These are phyloP conservation scores for Caracal caracal DNA, from an alignment of 2,113 vertebrate species.

Conservation along the genomic window DNA sequence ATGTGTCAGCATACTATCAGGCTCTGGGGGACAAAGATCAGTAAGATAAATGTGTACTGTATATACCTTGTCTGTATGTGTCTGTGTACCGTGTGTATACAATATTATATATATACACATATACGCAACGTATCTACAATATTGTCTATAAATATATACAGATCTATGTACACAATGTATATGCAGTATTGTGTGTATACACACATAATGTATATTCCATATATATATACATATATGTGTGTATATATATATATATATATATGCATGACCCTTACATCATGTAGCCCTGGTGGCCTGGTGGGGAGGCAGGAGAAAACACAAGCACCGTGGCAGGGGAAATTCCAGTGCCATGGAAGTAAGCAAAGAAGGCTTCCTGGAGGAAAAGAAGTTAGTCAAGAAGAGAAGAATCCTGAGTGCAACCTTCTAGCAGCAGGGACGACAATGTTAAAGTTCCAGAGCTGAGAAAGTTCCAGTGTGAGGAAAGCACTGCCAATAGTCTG, in stretches of 20 bases:
- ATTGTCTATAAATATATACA: not conserved
- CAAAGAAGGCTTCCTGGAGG: not conserved
- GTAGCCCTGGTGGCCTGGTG: accelerated
- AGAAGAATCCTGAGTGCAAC: not conserved
- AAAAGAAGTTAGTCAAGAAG: not conserved
- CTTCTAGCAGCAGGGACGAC: no score
- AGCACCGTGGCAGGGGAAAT: not conserved
- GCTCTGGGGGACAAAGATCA: not conserved
- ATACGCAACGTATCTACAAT: not conserved
- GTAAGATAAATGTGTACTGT: accelerated
- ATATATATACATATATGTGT: no score
- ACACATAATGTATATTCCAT: not conserved
- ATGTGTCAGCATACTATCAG: accelerated
- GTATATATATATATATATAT: not conserved
- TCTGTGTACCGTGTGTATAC: not conserved
- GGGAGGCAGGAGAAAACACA: not conserved
- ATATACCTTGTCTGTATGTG: not conserved
- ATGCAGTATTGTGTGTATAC: not conserved
- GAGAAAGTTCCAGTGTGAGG: no score
- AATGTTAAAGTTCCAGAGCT: accelerated
- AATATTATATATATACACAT: not conserved
- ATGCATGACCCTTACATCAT: not conserved
- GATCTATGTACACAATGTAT: not conserved
- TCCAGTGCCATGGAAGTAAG: not conserved
- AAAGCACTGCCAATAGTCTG: accelerated